These are phyloP conservation scores for Cheilinus undulatus DNA, from an alignment of 2,113 vertebrate genomes.

Conservation along the genomic window DNA sequence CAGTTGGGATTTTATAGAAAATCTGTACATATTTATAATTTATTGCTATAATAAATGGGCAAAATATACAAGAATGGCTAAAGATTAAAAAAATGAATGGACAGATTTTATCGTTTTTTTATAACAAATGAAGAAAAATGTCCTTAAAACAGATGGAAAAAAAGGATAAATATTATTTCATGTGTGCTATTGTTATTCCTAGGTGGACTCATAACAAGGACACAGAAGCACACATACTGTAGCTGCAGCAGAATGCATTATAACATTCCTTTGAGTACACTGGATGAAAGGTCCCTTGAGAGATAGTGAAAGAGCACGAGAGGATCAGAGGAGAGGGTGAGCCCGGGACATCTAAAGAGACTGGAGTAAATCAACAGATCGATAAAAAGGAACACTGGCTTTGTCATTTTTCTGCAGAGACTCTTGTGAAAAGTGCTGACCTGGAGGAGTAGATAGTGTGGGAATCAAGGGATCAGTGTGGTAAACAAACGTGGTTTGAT, in stretches of 20 bases:
- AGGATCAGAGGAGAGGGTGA: conserved; percentile 15
- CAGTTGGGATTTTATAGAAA: no score
- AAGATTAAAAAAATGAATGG: neutral
- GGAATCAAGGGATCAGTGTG: conserved; percentile 49
- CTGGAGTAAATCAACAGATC: conserved; percentile 51
- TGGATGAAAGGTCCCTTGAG: conserved; percentile 14
- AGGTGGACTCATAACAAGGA: conserved; percentile 1
- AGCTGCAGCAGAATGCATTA: conserved; percentile 24
- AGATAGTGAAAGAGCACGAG: conserved; percentile 27
- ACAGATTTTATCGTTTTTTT: neutral
- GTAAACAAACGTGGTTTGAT: conserved; percentile 59
- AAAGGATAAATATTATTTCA: neutral
- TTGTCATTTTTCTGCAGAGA: conserved; percentile 53
- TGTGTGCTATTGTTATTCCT: neutral
- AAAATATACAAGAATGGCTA: no score
- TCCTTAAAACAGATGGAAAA: neutral
- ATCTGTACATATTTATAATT: no score
- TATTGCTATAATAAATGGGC: no score
- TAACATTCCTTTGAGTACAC: conserved; percentile 9
- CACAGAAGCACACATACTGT: conserved; percentile 7
- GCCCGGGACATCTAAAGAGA: conserved; percentile 41
- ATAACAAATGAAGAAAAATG: neutral
- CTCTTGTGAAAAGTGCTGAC: conserved; percentile 62
- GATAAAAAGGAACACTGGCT: conserved; percentile 53
- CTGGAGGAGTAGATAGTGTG: conserved; percentile 36